phyloP scores from a whole-genome alignment of 2,113 vertebrate species.

The Pteropus alecto region DNA sequence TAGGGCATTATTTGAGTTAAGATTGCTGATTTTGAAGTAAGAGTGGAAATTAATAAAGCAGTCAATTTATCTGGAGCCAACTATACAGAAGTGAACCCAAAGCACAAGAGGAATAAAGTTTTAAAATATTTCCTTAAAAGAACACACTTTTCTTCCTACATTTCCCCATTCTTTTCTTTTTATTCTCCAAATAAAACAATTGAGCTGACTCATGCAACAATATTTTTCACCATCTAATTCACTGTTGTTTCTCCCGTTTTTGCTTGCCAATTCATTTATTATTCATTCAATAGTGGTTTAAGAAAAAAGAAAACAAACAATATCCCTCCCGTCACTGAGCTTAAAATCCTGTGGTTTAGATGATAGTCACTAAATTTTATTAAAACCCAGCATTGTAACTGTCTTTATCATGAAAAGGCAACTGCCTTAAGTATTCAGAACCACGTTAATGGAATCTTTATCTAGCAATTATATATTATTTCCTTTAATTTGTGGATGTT shows the following conservation, averaged over 20 bases:
- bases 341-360: background rate
- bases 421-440: background rate
- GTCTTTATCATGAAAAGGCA: background rate
- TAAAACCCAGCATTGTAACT: background rate
- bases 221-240: background rate
- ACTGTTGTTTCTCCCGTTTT: background rate
- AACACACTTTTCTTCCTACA: background rate
- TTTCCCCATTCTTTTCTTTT: background rate
- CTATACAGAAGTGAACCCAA: background rate
- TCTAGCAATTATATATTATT: background rate
- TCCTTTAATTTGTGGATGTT: background rate
- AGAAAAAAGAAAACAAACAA: constrained; percentile 18
- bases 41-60: background rate
- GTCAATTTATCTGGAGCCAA: background rate
- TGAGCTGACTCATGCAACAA: background rate
- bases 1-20: background rate
- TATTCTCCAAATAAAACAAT: background rate
- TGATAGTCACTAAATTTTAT: background rate
- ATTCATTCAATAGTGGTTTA: background rate
- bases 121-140: background rate
- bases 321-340: background rate
- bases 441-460: background rate
- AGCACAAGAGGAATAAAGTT: background rate
- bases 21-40: background rate
- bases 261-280: background rate